Evolutionary conservation across 2,797 vertebrate species (phyloP).

Genomic region (Selene dorsalis): DNA sequence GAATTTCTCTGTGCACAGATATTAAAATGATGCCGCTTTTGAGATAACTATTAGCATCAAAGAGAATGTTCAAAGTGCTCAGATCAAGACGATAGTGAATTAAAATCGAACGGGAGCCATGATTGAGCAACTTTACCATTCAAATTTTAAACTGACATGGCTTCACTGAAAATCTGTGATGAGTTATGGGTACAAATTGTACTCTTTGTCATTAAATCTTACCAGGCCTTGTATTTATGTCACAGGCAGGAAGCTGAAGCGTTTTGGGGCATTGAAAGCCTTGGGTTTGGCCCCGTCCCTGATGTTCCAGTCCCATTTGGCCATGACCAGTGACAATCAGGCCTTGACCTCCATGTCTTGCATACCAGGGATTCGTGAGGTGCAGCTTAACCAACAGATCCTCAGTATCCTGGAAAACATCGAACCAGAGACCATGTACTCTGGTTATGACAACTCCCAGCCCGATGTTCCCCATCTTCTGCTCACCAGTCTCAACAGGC

Average conservation of each 20-base stretch:
- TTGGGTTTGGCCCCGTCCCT: slow-evolving; percentile 85
- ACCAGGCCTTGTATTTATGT: slow-evolving; percentile 44
- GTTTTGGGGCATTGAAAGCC: slow-evolving; percentile 91
- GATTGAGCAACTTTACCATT: neutral
- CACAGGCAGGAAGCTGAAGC: slow-evolving; percentile 96
- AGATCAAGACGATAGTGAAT: slow-evolving; percentile 1
- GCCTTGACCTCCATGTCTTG: slow-evolving; percentile 85
- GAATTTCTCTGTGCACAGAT: slow-evolving; percentile 14
- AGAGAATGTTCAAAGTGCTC: slow-evolving; percentile 7
- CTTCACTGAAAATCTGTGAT: neutral
- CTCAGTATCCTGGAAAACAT: slow-evolving; percentile 92
- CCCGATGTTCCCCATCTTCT: slow-evolving; percentile 89
- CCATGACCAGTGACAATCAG: slow-evolving; percentile 75
- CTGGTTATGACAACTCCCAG: slow-evolving; percentile 90
- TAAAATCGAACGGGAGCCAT: neutral
- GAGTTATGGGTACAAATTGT: neutral
- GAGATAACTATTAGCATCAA: no score
- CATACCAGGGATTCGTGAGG: slow-evolving; percentile 87
- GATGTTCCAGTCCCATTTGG: slow-evolving; percentile 81
- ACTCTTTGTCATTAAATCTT: slow-evolving; percentile 27
- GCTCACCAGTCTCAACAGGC: slow-evolving; percentile 93
- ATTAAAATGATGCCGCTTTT: neutral
- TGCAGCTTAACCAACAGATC: slow-evolving; percentile 90
- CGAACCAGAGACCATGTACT: slow-evolving; percentile 92
- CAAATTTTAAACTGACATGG: neutral